Percentiles rank a stretch among this genome's conserved stretches.
phyloP scores from a whole-genome alignment of 2,797 vertebrate genomes.

The Clarias platycephalus region DNA sequence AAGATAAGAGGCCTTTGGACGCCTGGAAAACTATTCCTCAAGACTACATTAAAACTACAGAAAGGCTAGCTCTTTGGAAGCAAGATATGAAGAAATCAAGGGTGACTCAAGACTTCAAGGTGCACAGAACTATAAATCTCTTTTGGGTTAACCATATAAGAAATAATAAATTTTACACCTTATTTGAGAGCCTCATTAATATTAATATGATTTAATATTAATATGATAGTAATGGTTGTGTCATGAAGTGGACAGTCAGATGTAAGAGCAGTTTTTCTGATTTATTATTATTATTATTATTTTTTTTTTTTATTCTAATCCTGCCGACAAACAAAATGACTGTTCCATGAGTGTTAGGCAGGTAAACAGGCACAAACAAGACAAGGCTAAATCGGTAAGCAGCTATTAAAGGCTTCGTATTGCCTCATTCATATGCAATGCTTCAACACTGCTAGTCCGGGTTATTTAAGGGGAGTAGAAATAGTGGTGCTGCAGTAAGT shows the following conservation, averaged over 20 bases:
- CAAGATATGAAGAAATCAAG: no score
- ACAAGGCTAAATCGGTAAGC: neutral
- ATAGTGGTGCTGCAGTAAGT: neutral
- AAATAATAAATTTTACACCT: neutral
- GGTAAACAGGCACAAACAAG: neutral
- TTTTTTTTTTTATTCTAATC: neutral
- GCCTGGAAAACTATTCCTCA: no score
- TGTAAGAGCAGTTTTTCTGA: neutral
- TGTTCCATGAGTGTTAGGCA: no score
- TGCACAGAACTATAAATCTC: neutral
- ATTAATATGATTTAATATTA: conserved; percentile 10
- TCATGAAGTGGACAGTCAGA: neutral
- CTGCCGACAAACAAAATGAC: neutral
- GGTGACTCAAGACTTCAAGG: no score
- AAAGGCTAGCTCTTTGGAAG: no score
- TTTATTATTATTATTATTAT: no score
- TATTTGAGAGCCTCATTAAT: conserved; percentile 7
- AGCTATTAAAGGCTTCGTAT: neutral
- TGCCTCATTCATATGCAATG: no score
- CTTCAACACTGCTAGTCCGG: neutral
- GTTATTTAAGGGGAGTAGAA: neutral
- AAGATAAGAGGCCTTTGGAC: no score
- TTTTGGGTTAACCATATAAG: neutral
- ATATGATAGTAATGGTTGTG: neutral
- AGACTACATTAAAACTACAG: no score